Evolutionary conservation across 2,797 vertebrate genomes (phyloP).

Genomic region (Pangasius djambal): DNA sequence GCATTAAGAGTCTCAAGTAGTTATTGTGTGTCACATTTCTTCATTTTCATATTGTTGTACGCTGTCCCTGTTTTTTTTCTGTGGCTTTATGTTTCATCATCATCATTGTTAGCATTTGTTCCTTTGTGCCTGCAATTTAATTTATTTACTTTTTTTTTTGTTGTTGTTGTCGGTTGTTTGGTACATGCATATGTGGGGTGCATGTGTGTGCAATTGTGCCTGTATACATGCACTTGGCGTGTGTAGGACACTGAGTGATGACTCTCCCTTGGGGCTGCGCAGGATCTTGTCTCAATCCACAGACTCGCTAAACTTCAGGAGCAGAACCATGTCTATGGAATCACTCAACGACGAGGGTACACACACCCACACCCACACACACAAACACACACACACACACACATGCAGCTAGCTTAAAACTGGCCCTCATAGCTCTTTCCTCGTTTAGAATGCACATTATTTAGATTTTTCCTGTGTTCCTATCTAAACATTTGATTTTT

Average conservation of each 20-base stretch:
- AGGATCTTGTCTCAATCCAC: slow-evolving; percentile 92
- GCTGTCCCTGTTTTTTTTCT: neutral
- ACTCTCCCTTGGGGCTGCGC: slow-evolving; percentile 85
- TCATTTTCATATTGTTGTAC: slow-evolving; percentile 4
- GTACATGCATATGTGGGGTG: slow-evolving; percentile 43
- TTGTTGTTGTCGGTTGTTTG: slow-evolving; percentile 34
- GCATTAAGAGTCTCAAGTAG: neutral
- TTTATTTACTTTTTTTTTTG: slow-evolving; percentile 29
- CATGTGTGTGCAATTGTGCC: slow-evolving; percentile 34
- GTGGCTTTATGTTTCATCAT: neutral
- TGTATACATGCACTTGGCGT: slow-evolving; percentile 48
- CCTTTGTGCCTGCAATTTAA: slow-evolving; percentile 32
- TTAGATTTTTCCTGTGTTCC: neutral
- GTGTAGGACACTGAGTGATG: slow-evolving; percentile 84
- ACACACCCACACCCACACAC: slow-evolving; percentile 1
- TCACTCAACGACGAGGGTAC: slow-evolving; percentile 90
- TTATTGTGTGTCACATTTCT: slow-evolving; percentile 9
- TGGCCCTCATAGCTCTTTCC: neutral
- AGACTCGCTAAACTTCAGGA: slow-evolving; percentile 88
- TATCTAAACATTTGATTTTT: neutral
- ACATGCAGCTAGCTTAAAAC: neutral
- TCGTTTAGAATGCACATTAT: neutral
- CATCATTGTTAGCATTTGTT: slow-evolving; percentile 11
- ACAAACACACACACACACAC: slow-evolving; percentile 6
- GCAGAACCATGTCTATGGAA: slow-evolving; percentile 86